A percentile compares a stretch with the other conserved stretches of the same genome.
These are phyloP conservation scores for Caenorhabditis angaria DNA, from an alignment of 2,888 invertebrate species.

Conservation along the genomic window DNA sequence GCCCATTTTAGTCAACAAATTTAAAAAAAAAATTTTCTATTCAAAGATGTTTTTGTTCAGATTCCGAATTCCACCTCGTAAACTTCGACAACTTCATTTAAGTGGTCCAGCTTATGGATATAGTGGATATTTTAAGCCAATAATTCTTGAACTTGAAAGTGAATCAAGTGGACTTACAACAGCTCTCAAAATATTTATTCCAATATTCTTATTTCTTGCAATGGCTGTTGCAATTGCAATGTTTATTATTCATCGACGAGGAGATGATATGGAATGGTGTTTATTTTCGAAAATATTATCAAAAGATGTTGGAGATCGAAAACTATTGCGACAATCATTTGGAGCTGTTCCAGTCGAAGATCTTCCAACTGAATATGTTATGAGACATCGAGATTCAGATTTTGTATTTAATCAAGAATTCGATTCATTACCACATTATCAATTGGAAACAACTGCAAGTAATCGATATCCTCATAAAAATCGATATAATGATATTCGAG, in stretches of 20 bases:
- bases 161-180: constrained; percentile 18
- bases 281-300: constrained; percentile 41
- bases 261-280: constrained; percentile 22
- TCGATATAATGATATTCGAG: constrained; percentile 75
- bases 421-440: constrained; percentile 64
- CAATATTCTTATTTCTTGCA: constrained; percentile 40
- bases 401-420: constrained; percentile 71
- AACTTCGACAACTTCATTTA: constrained; percentile 46
- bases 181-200: constrained; percentile 33
- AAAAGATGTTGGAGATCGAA: constrained; percentile 42
- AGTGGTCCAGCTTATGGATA: constrained; percentile 68
- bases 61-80: constrained; percentile 14
- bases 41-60: constrained; percentile 5
- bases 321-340: constrained; percentile 38
- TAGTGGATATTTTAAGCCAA: constrained; percentile 69
- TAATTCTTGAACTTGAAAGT: constrained; percentile 50
- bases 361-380: constrained; percentile 64
- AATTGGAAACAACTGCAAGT: constrained; percentile 61
- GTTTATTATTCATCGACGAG: constrained; percentile 35
- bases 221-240: constrained; percentile 28
- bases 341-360: constrained; percentile 65
- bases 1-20: too few relatives aligned
- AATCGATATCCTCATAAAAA: constrained; percentile 57
- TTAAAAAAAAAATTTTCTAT: background rate
- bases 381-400: constrained; percentile 69